A percentile compares a stretch with the other conserved stretches of the same genome.
phyloP scores from a whole-genome alignment of 2,797 vertebrate genomes.

The Coranthus polyacanthus region DNA sequence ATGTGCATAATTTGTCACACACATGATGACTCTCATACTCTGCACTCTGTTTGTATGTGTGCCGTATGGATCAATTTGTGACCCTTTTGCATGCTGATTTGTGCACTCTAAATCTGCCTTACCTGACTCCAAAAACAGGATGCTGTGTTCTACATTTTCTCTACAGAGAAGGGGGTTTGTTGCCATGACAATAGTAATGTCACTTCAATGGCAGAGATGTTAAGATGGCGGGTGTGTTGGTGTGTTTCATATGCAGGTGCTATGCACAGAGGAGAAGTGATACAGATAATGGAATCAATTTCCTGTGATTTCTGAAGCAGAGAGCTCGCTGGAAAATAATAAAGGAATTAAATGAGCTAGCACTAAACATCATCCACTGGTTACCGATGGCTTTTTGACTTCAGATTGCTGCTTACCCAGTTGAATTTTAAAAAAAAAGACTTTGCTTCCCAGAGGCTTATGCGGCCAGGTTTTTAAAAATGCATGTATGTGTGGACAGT shows the following conservation, averaged over 20 bases:
- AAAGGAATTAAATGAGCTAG: conserved; percentile 80
- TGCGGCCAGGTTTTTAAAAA: no score
- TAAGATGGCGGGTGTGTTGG: conserved; percentile 76
- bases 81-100: neutral
- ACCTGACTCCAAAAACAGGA: conserved; percentile 52
- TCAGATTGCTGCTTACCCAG: conserved; percentile 68
- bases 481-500: neutral
- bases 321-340: conserved; percentile 73
- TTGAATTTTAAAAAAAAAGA: conserved; percentile 46
- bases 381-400: conserved; percentile 72
- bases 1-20: conserved; percentile 4
- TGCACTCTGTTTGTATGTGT: neutral
- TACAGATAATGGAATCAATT: conserved; percentile 85
- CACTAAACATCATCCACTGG: conserved; percentile 72
- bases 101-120: conserved; percentile 22
- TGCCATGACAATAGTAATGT: conserved; percentile 86
- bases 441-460: conserved; percentile 36
- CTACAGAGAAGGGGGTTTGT: conserved; percentile 72
- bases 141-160: conserved; percentile 48
- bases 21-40: neutral
- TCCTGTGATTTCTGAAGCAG: conserved; percentile 82
- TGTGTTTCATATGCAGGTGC: conserved; percentile 80
- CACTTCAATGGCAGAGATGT: conserved; percentile 78
- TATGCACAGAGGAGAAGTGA: conserved; percentile 68
- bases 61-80: neutral